Conservation (phyloP, 2,113 vertebrate species). For the Rhipidura dahli region DNA sequence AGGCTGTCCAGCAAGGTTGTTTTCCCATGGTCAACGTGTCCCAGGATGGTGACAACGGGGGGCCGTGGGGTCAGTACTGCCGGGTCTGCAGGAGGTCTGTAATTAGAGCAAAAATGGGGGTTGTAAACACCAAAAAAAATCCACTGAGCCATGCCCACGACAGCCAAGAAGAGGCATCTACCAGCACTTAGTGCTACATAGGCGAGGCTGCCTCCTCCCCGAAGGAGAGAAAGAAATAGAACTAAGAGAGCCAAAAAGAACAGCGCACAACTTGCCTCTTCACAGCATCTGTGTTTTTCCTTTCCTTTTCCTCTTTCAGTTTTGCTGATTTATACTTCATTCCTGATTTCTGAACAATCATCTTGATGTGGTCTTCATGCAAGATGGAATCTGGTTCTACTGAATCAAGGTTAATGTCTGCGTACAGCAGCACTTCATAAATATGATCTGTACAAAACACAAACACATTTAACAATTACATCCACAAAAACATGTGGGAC, state of each 20-base stretch:
- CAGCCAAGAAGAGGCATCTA: neutral
- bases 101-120: neutral
- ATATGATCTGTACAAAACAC: conserved; percentile 78
- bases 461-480: neutral
- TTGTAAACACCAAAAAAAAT: neutral
- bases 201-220: neutral
- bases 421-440: conserved; percentile 83
- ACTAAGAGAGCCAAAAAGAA: neutral
- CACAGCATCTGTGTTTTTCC: conserved; percentile 81
- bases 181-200: rapidly evolving
- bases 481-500: neutral
- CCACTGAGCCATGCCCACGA: neutral
- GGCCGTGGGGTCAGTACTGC: conserved; percentile 75
- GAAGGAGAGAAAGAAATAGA: neutral
- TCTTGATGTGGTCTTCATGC: conserved; percentile 81
- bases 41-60: conserved; percentile 94
- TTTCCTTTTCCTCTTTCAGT: conserved; percentile 73
- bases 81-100: conserved; percentile 82
- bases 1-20: conserved; percentile 93
- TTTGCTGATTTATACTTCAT: conserved; percentile 88
- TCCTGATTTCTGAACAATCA: conserved; percentile 83
- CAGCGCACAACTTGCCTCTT: conserved; percentile 74
- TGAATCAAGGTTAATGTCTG: conserved; percentile 71
- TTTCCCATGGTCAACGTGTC: conserved; percentile 97
- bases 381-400: conserved; percentile 79